Evolutionary conservation across 2,888 invertebrate species (phyloP), one percentile per base, ranked within the genome.

Genomic region (Drosophila aldrichi): DNA sequence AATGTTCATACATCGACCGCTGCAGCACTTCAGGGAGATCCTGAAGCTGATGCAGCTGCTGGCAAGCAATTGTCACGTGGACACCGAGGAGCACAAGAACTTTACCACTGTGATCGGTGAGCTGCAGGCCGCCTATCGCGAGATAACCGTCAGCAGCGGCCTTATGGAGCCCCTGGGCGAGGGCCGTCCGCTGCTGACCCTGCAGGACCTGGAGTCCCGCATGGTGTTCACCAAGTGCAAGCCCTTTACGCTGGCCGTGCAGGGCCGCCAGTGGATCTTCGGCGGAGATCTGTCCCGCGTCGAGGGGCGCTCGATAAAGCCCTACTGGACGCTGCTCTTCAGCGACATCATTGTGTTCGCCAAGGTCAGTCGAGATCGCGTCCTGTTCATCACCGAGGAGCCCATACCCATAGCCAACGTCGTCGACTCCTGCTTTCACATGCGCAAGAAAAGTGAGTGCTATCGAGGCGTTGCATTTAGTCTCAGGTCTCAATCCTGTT

Each of bases 171-270:
- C 97, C 0, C 94, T 96, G 60, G 96, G 96, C 18, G 97, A 97
- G 89, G 97, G 97, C 0, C 95, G 96, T 69, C 97, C 97, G 0
- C 91, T 97, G 70, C 93, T 97, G 7, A 96, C 97, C 16, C 94
- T 97, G 58, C 96, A 97, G 89, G 97, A 97, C 92, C 94, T 97
- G 77, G 97, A 97, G 92, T 96, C 97, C 89, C 94, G 97, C 87
- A 94, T 97, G 92, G 97, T 97, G 85, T 97, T 97, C 94, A 97
- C 97, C 88, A 96, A 97, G 93, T 97, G 97, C 94, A 97, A 97
- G 95, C 97, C 97, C 59, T 97, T 97, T 92, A 96, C 96, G 59
- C 93, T 97, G 91, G 96, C 96, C 88, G 96, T 96, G 83, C 96
- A 96, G 57, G 97, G 97, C 32, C 94, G 97, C 57, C 97, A 97